Conservation (phyloP, 1,140 invertebrate species). For the Calycopis cecrops region DNA sequence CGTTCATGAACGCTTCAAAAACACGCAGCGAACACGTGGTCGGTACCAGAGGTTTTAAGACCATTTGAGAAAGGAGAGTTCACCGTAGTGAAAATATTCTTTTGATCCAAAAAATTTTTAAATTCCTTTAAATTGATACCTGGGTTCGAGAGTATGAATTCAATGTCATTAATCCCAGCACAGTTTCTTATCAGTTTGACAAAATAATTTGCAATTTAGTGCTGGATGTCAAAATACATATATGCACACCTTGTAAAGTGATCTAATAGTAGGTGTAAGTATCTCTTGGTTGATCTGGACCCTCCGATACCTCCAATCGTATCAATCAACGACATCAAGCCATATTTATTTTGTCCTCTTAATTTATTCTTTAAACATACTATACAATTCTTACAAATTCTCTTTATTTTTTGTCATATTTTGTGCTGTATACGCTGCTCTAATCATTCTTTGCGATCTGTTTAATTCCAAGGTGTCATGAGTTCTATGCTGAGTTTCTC, state of each 20-base stretch:
- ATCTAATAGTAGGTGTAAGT: conserved; percentile 21
- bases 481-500: conserved; percentile 28
- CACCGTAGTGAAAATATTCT: conserved; percentile 12
- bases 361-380: conserved; percentile 57
- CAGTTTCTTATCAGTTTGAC: conserved; percentile 8
- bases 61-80: conserved; percentile 8
- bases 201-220: too few relatives aligned
- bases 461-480: conserved; percentile 30
- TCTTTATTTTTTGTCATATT: conserved; percentile 24
- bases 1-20: too few relatives aligned
- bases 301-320: conserved; percentile 26
- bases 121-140: conserved; percentile 16
- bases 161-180: conserved; percentile 11
- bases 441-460: conserved; percentile 34
- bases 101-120: conserved; percentile 6
- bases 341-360: conserved; percentile 39
- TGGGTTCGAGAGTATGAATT: conserved; percentile 12
- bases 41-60: too few relatives aligned
- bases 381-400: conserved; percentile 39
- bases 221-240: too few relatives aligned
- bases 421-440: conserved; percentile 28
- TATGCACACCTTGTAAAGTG: conserved; percentile 23
- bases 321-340: conserved; percentile 31
- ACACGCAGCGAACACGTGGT: too few relatives aligned
- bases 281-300: conserved; percentile 21